Evolutionary conservation across 2,113 vertebrate species (phyloP).

Genomic region (Chionodraco myersi): DNA sequence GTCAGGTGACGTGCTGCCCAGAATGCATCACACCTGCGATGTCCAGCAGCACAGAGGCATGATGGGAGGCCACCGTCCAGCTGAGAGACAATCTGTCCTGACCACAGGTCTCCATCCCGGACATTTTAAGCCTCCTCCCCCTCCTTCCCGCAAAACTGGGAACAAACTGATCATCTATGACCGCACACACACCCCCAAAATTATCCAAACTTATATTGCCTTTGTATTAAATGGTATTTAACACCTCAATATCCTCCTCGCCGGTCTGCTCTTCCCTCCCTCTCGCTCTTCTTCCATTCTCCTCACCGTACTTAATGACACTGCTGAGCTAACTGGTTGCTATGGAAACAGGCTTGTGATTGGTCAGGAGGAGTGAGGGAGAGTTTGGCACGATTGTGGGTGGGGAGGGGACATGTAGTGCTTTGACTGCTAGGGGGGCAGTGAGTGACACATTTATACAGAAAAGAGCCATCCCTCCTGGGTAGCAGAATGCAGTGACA

Average conservation of each 20-base stretch:
- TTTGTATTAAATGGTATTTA: slow-evolving; percentile 59
- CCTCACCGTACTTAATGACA: slow-evolving; percentile 79
- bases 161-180: slow-evolving; percentile 2
- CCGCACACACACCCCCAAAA: slow-evolving; percentile 21
- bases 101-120: slow-evolving; percentile 40
- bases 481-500: slow-evolving; percentile 40
- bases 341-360: slow-evolving; percentile 78
- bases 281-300: slow-evolving; percentile 72
- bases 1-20: slow-evolving; percentile 19
- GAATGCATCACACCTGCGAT: slow-evolving; percentile 42
- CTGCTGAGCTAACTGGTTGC: slow-evolving; percentile 76
- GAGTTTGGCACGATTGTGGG: slow-evolving; percentile 65
- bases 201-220: slow-evolving; percentile 8
- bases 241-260: slow-evolving; percentile 29
- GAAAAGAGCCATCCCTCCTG: slow-evolving; percentile 22
- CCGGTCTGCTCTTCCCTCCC: slow-evolving; percentile 42
- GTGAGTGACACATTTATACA: slow-evolving; percentile 46
- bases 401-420: slow-evolving; percentile 52
- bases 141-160: slow-evolving; percentile 22
- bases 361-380: slow-evolving; percentile 72
- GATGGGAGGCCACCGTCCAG: slow-evolving; percentile 58
- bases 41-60: slow-evolving; percentile 43
- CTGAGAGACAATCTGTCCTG: slow-evolving; percentile 72
- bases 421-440: slow-evolving; percentile 13
- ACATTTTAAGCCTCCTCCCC: slow-evolving; percentile 23